These are phyloP conservation scores for Ursus arctos DNA, from an alignment of 2,113 vertebrate species.

Conservation along the genomic window DNA sequence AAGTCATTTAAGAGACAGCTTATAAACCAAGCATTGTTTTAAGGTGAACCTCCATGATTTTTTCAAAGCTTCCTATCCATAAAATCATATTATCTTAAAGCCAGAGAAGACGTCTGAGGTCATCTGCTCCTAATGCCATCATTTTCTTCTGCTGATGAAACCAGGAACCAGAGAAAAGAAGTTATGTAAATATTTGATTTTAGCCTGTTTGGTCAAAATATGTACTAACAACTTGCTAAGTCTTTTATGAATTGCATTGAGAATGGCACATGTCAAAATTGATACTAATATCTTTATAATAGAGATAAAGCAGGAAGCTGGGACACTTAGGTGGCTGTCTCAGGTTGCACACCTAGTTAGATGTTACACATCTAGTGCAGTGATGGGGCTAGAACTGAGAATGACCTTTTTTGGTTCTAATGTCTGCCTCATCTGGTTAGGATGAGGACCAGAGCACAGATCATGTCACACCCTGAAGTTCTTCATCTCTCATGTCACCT, in stretches of 20 bases:
- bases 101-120: background rate
- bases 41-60: background rate
- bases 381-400: background rate
- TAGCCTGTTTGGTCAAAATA: background rate
- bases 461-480: accelerated
- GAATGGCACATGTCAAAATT: background rate
- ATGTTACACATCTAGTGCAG: background rate
- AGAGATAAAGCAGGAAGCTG: background rate
- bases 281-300: background rate
- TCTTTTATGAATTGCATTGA: background rate
- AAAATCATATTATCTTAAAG: background rate
- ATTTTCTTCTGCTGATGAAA: background rate
- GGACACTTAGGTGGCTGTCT: background rate
- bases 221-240: background rate
- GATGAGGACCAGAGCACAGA: background rate
- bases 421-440: background rate
- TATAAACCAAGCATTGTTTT: background rate
- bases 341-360: background rate
- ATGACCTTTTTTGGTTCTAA: background rate
- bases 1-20: background rate
- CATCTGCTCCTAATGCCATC: background rate
- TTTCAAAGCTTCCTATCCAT: background rate
- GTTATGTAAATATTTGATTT: background rate
- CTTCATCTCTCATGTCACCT: background rate
- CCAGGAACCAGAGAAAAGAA: background rate